Evolutionary conservation across 2,113 vertebrate genomes (phyloP).

Genomic region (Carassius auratus): DNA sequence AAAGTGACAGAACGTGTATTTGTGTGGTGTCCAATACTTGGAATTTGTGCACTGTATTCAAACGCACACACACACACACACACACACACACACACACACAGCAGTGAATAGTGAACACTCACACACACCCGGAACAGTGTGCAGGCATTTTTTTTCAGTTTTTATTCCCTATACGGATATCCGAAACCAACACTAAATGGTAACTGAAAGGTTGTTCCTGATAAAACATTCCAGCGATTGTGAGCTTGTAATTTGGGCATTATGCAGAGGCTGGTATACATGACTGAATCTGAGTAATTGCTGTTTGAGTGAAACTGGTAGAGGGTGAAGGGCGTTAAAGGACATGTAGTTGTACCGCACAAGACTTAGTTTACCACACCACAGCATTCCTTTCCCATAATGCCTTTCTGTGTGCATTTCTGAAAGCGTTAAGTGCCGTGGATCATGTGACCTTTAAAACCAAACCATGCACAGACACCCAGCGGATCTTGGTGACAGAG

Average conservation of each 20-base stretch:
- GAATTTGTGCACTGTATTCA: no score
- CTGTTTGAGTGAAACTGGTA: conserved; percentile 40
- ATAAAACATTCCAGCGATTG: conserved; percentile 28
- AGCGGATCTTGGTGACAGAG: neutral
- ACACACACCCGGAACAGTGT: no score
- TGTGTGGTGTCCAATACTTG: no score
- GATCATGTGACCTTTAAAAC: conserved; percentile 20
- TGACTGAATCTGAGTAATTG: conserved; percentile 45
- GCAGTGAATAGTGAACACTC: no score
- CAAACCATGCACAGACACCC: neutral
- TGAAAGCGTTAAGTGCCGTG: conserved; percentile 36
- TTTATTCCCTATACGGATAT: neutral
- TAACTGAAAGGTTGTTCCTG: conserved; percentile 44
- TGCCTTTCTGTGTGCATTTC: conserved; percentile 43
- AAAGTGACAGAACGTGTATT: no score
- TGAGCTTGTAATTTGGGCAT: conserved; percentile 50
- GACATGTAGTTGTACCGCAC: neutral
- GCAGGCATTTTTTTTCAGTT: no score
- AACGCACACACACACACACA: no score
- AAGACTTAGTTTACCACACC: neutral
- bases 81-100: no score
- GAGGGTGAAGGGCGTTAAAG: conserved; percentile 51
- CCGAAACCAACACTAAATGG: conserved; percentile 19
- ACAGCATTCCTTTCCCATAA: conserved; percentile 45
- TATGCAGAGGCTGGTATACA: conserved; percentile 26